Conservation (phyloP, 2,113 vertebrate genomes). For the Istiophorus platypterus region DNA sequence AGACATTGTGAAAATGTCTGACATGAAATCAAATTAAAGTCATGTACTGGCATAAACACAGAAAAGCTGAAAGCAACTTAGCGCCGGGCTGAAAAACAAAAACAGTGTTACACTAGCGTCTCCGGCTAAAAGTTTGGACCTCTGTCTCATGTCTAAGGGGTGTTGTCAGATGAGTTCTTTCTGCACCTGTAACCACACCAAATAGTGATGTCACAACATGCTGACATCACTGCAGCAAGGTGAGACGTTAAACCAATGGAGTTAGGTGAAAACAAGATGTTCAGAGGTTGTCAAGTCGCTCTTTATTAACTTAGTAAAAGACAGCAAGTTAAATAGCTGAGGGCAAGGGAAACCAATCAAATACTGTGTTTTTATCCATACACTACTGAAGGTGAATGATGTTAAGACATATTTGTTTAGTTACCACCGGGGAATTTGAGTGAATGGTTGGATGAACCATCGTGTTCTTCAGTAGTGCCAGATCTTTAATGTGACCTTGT, state of each 20-base stretch:
- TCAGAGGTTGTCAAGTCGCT: neutral
- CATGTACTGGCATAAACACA: neutral
- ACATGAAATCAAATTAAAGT: constrained; percentile 3
- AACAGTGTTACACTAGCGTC: neutral
- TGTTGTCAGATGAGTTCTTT: too few relatives aligned
- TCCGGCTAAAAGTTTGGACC: neutral
- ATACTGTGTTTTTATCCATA: constrained; percentile 16
- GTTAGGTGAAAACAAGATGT: neutral
- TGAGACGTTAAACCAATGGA: neutral
- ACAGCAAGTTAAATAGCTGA: neutral
- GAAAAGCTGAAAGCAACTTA: neutral
- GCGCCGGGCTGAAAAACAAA: neutral
- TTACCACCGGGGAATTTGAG: neutral
- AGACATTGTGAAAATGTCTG: neutral
- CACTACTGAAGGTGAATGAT: constrained; percentile 2
- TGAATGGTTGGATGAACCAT: constrained; percentile 15
- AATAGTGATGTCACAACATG: neutral
- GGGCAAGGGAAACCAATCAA: neutral
- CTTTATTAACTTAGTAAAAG: neutral
- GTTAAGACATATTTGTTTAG: constrained; percentile 32
- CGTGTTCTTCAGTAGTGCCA: neutral
- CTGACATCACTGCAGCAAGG: neutral
- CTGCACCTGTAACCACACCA: neutral
- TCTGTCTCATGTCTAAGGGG: neutral
- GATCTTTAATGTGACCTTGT: constrained; percentile 2